A percentile compares a stretch with the other conserved stretches of the same genome.
These are phyloP conservation scores for Notamacropus eugenii DNA, from an alignment of 2,797 vertebrate genomes.

Conservation along the genomic window DNA sequence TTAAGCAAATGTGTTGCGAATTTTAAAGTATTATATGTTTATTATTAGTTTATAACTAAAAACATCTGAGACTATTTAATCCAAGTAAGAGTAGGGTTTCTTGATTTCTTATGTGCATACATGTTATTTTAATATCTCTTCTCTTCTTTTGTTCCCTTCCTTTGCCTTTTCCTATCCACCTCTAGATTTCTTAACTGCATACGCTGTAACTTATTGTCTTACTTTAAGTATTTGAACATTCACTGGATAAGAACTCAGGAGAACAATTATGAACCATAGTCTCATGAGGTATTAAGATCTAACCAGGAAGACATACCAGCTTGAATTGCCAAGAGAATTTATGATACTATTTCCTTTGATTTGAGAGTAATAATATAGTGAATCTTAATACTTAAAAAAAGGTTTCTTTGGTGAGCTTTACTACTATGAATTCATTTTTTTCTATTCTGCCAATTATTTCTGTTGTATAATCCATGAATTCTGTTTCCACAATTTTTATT, in stretches of 20 bases:
- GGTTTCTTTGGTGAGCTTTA: background rate
- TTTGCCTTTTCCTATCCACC: background rate
- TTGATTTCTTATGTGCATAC: slow-evolving; percentile 27
- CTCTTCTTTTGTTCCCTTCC: background rate
- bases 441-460: background rate
- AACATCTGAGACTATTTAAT: slow-evolving; percentile 56
- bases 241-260: slow-evolving; percentile 35
- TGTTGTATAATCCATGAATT: background rate
- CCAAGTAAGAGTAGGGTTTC: slow-evolving; percentile 45
- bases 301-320: slow-evolving; percentile 18
- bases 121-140: background rate
- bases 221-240: slow-evolving; percentile 28
- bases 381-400: slow-evolving; percentile 30
- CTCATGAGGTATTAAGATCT: slow-evolving; percentile 1
- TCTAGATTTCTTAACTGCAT: slow-evolving; percentile 41
- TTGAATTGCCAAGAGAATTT: slow-evolving; percentile 32
- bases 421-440: background rate
- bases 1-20: background rate
- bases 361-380: background rate
- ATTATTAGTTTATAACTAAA: slow-evolving; percentile 12
- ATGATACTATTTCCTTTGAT: background rate
- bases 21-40: background rate
- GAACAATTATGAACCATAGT: slow-evolving; percentile 14
- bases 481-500: background rate
- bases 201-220: background rate